Base-by-base conservation (phyloP, 2,113 vertebrate species). In the Pithys albifrons region DNA sequence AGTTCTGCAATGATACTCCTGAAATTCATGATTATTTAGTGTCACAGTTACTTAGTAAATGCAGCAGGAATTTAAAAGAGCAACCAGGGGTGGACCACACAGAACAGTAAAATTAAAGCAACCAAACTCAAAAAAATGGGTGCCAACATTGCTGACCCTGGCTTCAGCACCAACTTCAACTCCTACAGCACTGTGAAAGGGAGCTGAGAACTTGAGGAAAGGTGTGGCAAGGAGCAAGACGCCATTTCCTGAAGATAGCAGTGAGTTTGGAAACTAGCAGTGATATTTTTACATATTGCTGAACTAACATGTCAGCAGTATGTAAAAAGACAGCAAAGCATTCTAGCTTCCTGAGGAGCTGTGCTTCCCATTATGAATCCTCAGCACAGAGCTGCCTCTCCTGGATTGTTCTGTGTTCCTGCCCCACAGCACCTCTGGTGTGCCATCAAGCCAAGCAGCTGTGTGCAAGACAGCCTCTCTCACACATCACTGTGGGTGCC, bases 11-110 rank as follows among this genome's bases (percentile, higher is more conserved):
- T 73, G 61, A 62, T 22, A 35, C 7, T n/a, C 14, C 8, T 62
- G 54, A 72, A 59, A 62, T 57, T n/a, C 46, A 15, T n/a, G 15
- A 51, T 67, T 51, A 48, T 87, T 65, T 82, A 37, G 35, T 67
- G 41, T 46, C 48, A 91, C 28, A 82, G 20, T 54, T 82, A 11
- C 31, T 71, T 66, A 39, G 51, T 55, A 49, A 72, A 54, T 15
- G 28, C 55, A 48, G 25, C 16, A 66, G 52, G 27, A 76, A 54
- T 31, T 49, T 43, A 23, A 48, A 55, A 59, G 22, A 20, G 19
- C 0, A 2, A 23, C 12, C 59, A 1, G 0, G 3, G 14, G 7
- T 5, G 1, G 4, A 33, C 22, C 12, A 28, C 37, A 39, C 59
- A 67, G n/a, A 48, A 29, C 4, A 48, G 22, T 71, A 70, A 81